A percentile compares a stretch with the other conserved stretches of the same genome.
These are phyloP conservation scores for Pangasius djambal DNA, from an alignment of 2,797 vertebrate species.

Conservation along the genomic window DNA sequence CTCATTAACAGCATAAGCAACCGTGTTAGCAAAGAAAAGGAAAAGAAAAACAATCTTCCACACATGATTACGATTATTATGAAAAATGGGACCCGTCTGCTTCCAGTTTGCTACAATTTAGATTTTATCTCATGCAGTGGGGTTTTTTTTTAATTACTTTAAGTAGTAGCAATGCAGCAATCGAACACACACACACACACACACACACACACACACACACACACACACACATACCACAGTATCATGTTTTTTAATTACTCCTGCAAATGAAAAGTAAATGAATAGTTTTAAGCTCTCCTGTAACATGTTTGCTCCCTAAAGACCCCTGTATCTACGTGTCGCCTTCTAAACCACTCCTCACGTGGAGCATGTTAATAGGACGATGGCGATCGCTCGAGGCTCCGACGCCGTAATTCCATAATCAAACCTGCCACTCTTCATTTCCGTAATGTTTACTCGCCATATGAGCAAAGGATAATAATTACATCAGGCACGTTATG, in stretches of 20 bases:
- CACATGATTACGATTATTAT: not conserved
- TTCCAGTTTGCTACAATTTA: not conserved
- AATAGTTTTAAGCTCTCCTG: slow-evolving; percentile 43
- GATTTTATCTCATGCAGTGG: slow-evolving; percentile 39
- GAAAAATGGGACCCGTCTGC: slow-evolving; percentile 2
- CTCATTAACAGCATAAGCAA: not conserved
- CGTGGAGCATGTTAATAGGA: slow-evolving; percentile 40
- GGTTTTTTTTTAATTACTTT: not conserved
- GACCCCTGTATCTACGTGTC: slow-evolving; percentile 7
- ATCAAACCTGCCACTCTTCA: slow-evolving; percentile 37
- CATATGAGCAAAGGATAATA: not conserved
- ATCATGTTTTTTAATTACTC: slow-evolving; percentile 37
- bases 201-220: slow-evolving; percentile 43
- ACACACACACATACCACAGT: slow-evolving; percentile 29
- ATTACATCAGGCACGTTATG: not conserved
- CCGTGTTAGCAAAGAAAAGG: not conserved
- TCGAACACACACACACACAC: not conserved
- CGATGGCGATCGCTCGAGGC: slow-evolving; percentile 29
- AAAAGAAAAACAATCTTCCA: not conserved
- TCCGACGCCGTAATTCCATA: slow-evolving; percentile 13
- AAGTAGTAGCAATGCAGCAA: not conserved
- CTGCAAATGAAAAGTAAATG: slow-evolving; percentile 45
- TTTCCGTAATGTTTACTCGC: slow-evolving; percentile 22
- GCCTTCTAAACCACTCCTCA: slow-evolving; percentile 28
- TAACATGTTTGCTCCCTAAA: slow-evolving; percentile 26